Base-by-base conservation (phyloP, 2,797 vertebrate species). In the Enoplosus armatus region DNA sequence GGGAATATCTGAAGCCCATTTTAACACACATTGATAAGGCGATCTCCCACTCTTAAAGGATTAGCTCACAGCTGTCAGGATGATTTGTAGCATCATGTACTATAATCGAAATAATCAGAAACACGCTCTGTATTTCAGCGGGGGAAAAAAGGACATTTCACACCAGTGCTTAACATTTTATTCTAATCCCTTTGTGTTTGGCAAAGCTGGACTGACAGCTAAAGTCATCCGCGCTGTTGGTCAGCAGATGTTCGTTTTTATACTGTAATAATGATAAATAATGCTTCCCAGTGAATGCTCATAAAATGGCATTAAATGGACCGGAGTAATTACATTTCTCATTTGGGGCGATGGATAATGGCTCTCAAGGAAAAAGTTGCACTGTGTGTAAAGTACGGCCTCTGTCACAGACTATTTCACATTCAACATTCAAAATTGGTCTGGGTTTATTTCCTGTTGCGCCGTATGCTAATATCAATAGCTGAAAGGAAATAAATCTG, bases 191-290 rank as follows among this genome's bases (percentile, higher is more conserved):
- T 76, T 75, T 63, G 48, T 63, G 39, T 15, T n/a, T 55, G 18
- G 41, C 50, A 70, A 59, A 63, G 37, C 35, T 48, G 33, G 27
- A 65, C 56, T 33, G 77, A 71, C 35, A 55, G 35, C 31, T 41
- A 33, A 50, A 60, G 53, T 65, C 75, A 60, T 71, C 24, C 77
- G 62, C 37, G 26, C 27, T 54, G 24, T 31, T 71, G 72, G 62
- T 75, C 66, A 60, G 61, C 84, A 87, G 77, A 85, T 77, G 73
- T 66, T 72, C 68, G 65, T 74, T 70, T 74, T 74, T 72, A 64
- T 45, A 20, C 12, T 50, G 29, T 77, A 65, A 82, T 64, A 65
- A 78, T 65, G n/a, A 73, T 65, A 61, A 80, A 77, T 72, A 73
- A 48, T 6, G 8, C 27, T 29, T 80, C 69, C 41, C 27, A 24